Conservation (phyloP, 2,113 vertebrate species). For the Rhombomys opimus region DNA sequence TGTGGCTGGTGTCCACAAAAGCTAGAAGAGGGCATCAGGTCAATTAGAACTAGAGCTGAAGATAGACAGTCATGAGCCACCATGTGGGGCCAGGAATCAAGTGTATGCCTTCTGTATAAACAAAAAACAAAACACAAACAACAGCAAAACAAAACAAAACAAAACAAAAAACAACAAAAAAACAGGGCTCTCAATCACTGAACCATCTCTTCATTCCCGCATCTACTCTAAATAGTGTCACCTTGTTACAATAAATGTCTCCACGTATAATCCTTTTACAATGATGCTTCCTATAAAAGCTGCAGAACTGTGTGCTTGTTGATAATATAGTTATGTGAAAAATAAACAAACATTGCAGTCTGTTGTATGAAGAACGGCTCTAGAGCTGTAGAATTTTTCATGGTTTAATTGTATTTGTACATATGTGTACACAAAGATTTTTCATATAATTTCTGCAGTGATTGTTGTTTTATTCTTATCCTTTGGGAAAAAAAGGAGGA, state of each 20-base stretch:
- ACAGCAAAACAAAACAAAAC: neutral
- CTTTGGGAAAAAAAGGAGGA: neutral
- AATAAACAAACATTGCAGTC: neutral
- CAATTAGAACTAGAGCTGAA: neutral
- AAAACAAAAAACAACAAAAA: too few relatives aligned
- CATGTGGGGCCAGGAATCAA: neutral
- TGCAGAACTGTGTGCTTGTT: neutral
- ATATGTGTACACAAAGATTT: fast-evolving
- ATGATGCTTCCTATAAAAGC: neutral
- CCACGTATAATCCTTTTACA: neutral
- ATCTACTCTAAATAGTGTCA: neutral
- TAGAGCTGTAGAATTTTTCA: neutral
- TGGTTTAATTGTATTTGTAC: neutral
- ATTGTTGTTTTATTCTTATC: neutral
- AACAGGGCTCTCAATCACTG: too few relatives aligned
- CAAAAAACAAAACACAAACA: neutral
- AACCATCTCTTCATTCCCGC: neutral
- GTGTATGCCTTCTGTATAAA: neutral
- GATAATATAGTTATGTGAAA: too few relatives aligned
- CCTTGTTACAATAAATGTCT: neutral
- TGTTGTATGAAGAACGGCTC: neutral
- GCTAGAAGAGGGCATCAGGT: neutral
- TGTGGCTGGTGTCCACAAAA: neutral
- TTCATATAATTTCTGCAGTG: neutral
- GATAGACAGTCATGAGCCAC: neutral